phyloP scores from a whole-genome alignment of 2,888 invertebrate genomes.

The Xestoiulus laeticollis region DNA sequence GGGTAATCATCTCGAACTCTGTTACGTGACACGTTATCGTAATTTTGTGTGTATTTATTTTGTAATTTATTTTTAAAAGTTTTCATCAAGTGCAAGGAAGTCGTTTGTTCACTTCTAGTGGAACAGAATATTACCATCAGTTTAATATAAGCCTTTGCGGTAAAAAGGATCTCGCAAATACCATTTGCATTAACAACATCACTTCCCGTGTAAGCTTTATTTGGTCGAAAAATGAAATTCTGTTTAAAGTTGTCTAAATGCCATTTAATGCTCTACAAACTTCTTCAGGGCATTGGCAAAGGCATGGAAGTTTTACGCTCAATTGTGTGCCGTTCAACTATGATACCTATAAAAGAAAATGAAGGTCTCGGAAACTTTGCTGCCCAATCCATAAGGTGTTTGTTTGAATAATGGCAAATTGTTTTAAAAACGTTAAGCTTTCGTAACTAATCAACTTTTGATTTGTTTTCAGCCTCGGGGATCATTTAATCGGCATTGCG shows the following conservation, averaged over 20 bases:
- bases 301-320: constrained; percentile 55
- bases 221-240: not conserved
- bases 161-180: constrained; percentile 60
- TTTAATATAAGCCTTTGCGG: constrained; percentile 69
- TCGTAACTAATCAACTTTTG: not conserved
- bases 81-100: constrained; percentile 64
- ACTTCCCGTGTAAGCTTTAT: constrained; percentile 41
- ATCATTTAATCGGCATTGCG: constrained; percentile 65
- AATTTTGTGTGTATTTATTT: not conserved
- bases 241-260: not conserved
- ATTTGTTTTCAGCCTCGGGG: constrained; percentile 63
- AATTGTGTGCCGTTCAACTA: constrained; percentile 64
- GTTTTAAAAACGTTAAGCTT: not conserved
- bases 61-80: constrained; percentile 59
- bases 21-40: not conserved
- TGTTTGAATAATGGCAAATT: not conserved
- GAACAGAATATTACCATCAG: constrained; percentile 68
- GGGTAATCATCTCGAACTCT: constrained; percentile 59
- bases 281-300: constrained; percentile 58
- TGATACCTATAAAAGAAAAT: constrained; percentile 62
- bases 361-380: constrained; percentile 56
- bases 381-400: constrained; percentile 58
- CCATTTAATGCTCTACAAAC: not conserved
- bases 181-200: constrained; percentile 66
- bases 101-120: constrained; percentile 66